Evolutionary conservation across 2,888 invertebrate species (phyloP).

Genomic region (Drosophila nigricruria): DNA sequence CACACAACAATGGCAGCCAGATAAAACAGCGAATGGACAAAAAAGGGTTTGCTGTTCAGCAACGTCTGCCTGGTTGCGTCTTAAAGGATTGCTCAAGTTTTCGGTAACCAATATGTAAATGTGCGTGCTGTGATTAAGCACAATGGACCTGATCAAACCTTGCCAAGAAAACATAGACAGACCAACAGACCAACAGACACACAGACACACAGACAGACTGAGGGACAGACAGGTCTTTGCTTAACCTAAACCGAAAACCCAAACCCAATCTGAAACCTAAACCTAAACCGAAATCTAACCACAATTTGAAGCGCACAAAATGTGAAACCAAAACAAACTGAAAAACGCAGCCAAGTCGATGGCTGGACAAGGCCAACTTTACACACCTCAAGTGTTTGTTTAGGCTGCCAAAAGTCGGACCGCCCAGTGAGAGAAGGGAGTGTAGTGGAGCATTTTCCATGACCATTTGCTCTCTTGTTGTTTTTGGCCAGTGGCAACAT

Average conservation of each 20-base stretch:
- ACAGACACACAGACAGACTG: slow-evolving; percentile 1
- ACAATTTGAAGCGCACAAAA: slow-evolving; percentile 71
- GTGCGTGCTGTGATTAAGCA: slow-evolving; percentile 82
- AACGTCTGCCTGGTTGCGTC: slow-evolving; percentile 44
- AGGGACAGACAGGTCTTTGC: slow-evolving; percentile 39
- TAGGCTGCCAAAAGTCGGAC: slow-evolving; percentile 63
- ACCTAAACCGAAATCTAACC: slow-evolving; percentile 74
- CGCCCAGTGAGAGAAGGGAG: not conserved
- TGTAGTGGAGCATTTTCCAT: not conserved
- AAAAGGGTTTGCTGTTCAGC: slow-evolving; percentile 56
- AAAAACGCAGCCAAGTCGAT: slow-evolving; percentile 70
- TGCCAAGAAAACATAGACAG: slow-evolving; percentile 17
- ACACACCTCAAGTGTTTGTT: slow-evolving; percentile 81
- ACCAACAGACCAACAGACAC: slow-evolving; percentile 5
- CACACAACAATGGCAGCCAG: slow-evolving; percentile 59
- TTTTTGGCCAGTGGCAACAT: slow-evolving; percentile 68
- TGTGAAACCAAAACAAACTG: slow-evolving; percentile 77
- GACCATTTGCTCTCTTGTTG: slow-evolving; percentile 58
- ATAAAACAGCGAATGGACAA: slow-evolving; percentile 45
- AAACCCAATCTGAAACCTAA: slow-evolving; percentile 41
- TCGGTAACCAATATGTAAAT: slow-evolving; percentile 80
- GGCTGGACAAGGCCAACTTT: slow-evolving; percentile 74
- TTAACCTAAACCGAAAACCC: slow-evolving; percentile 55
- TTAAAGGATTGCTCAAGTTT: slow-evolving; percentile 81
- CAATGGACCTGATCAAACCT: slow-evolving; percentile 55